Percentiles rank a stretch among this genome's conserved stretches.
Conservation (phyloP, 2,113 vertebrate genomes). For the Chloropsis cyanopogon region DNA sequence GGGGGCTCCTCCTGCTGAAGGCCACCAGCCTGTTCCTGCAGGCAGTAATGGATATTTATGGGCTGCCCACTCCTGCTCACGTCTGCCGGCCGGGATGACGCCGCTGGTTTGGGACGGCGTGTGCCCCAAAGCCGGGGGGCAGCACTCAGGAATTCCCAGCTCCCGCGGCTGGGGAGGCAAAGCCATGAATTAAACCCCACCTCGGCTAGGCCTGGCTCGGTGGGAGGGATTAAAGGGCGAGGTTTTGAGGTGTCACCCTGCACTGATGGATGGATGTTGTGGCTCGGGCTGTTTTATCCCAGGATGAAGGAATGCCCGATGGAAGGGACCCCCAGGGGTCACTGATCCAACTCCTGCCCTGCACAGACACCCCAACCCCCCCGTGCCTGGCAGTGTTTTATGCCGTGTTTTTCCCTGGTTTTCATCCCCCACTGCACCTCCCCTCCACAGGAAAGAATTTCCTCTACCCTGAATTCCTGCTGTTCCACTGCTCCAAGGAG, state of each 20-base stretch:
- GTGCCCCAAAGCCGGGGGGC: background rate
- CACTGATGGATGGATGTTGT: fast-evolving
- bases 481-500: background rate
- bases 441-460: background rate
- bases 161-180: fast-evolving
- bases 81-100: background rate
- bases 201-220: fast-evolving
- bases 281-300: background rate
- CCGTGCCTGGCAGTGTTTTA: background rate
- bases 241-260: background rate
- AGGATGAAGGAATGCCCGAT: background rate
- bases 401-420: background rate
- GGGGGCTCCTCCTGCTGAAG: background rate
- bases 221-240: fast-evolving
- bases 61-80: background rate
- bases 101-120: fast-evolving
- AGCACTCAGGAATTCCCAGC: background rate
- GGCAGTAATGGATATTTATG: background rate
- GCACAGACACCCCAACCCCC: background rate
- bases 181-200: fast-evolving
- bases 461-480: background rate
- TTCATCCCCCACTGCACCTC: background rate
- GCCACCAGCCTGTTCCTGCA: background rate
- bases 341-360: background rate
- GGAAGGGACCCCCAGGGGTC: background rate